Percentiles rank a stretch among this genome's conserved stretches.
Evolutionary conservation across 1,140 invertebrate species (phyloP).

Genomic region (Heliconius melpomene): DNA sequence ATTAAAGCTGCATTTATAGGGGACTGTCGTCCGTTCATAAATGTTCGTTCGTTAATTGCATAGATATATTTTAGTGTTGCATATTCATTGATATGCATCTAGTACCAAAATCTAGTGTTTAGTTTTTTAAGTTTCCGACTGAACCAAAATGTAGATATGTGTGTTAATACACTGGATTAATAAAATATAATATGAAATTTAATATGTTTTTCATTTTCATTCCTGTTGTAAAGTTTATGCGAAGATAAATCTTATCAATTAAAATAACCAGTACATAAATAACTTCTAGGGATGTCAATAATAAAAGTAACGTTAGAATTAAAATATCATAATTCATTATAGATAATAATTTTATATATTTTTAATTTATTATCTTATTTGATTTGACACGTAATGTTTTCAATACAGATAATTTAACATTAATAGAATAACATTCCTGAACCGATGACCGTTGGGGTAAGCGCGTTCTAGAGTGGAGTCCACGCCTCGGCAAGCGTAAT

Average conservation of each 20-base stretch:
- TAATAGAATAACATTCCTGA: neutral
- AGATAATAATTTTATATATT: too few relatives aligned
- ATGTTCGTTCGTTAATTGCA: slow-evolving; percentile 27
- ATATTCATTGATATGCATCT: slow-evolving; percentile 38
- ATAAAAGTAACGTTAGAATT: neutral
- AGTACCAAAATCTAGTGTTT: slow-evolving; percentile 74
- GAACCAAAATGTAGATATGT: slow-evolving; percentile 77
- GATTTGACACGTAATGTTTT: too few relatives aligned
- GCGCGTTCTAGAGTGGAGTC: too few relatives aligned
- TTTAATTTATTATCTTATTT: too few relatives aligned
- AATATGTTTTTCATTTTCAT: slow-evolving; percentile 31
- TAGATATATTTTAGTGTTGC: slow-evolving; percentile 22
- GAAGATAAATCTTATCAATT: slow-evolving; percentile 23
- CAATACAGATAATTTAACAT: too few relatives aligned
- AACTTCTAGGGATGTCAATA: slow-evolving; percentile 21
- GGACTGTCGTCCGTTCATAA: slow-evolving; percentile 16
- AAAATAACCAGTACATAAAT: slow-evolving; percentile 32
- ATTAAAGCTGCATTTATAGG: neutral
- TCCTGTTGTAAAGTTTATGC: slow-evolving; percentile 20
- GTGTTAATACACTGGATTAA: slow-evolving; percentile 70
- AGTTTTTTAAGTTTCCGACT: slow-evolving; percentile 79
- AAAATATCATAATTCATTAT: neutral
- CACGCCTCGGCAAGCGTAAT: too few relatives aligned
- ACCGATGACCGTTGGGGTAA: too few relatives aligned
- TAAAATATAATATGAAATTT: slow-evolving; percentile 57